Evolutionary conservation across 1,140 invertebrate genomes (phyloP), one percentile per base, ranked within the genome.

Genomic region (Lepidurus packardi): DNA sequence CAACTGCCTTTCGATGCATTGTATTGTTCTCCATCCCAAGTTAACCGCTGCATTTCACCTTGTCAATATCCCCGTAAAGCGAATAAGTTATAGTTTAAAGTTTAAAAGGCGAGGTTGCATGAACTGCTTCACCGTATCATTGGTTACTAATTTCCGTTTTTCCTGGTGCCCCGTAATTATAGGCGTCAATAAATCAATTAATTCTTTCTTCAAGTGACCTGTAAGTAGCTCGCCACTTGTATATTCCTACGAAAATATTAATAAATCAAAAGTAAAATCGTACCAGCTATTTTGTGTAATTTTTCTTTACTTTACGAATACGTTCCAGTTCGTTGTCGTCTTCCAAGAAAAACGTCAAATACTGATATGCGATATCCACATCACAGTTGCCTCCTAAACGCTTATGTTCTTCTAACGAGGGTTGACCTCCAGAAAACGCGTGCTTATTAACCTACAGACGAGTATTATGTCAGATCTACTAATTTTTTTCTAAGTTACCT

Each of bases 351-450:
- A 98, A 99, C 73, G 88, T 91, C 1, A 99, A 86, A 88, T 99
- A 98, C 85, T 99, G 97, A 87, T 91, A 99, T 0, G 96, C 93
- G 77, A 97, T 93, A 87, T 99, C 98, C 5, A 99, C 90, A 81
- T 95, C 93, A 84, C 97, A 98, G 85, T 99, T 93, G 5, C 98
- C 98, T 45, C 98, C 97, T 73, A 92, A 86, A 84, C 91, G 86
- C 81, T 92, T 86, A 84, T 99, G 98, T 84, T 98, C 94, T 85
- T 99, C 97, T 0, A 98, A 86, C 0, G 96, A 98, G 13, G 91
- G 89, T 83, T 92, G 93, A 42, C 98, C 98, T 43, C 98, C 98
- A 77, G 96, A 98, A 87, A 99, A 99, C 41, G 98, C 98, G 86
- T 98, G 94, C 87, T 98, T 99, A 84, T 99, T 99, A 47, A 97